Percentiles rank a stretch among this genome's conserved stretches.
Evolutionary conservation across 2,113 vertebrate genomes (phyloP).

Genomic region (Tonatia bakeri): DNA sequence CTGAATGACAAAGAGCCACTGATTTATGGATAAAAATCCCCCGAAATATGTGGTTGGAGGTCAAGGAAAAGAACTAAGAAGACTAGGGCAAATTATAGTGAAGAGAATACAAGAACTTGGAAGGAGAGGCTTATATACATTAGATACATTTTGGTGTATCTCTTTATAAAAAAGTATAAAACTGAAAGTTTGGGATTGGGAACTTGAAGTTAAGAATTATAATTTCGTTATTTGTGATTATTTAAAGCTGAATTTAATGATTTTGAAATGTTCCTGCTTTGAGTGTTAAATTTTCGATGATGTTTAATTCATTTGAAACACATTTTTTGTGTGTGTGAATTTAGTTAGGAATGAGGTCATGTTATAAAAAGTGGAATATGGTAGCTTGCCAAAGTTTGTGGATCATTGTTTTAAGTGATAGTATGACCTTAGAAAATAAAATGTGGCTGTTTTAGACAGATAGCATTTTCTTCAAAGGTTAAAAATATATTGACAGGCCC

Average conservation of each 20-base stretch:
- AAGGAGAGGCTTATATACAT: not conserved
- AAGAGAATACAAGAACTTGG: not conserved
- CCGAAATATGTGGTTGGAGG: not conserved
- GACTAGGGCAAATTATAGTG: not conserved
- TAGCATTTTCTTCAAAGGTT: slow-evolving; percentile 69
- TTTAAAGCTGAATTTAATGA: slow-evolving; percentile 52
- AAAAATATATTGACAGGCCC: slow-evolving; percentile 63
- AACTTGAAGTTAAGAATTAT: not conserved
- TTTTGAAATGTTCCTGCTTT: slow-evolving; percentile 31
- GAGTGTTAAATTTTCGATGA: slow-evolving; percentile 30
- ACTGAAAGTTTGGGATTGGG: not conserved
- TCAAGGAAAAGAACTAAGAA: not conserved
- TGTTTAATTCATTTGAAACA: slow-evolving; percentile 44
- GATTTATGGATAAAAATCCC: not conserved
- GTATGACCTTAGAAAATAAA: slow-evolving; percentile 60
- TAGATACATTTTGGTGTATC: not conserved
- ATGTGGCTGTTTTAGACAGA: slow-evolving; percentile 65
- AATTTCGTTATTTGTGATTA: not conserved
- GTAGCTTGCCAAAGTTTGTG: slow-evolving; percentile 50
- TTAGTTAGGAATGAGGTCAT: slow-evolving; percentile 52
- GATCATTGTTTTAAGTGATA: slow-evolving; percentile 56
- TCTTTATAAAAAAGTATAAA: not conserved
- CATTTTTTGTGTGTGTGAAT: slow-evolving; percentile 24
- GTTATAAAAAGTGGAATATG: slow-evolving; percentile 32
- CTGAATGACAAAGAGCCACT: not conserved